Evolutionary conservation across 1,140 invertebrate species (phyloP).

Genomic region (Drosophila sucinea): DNA sequence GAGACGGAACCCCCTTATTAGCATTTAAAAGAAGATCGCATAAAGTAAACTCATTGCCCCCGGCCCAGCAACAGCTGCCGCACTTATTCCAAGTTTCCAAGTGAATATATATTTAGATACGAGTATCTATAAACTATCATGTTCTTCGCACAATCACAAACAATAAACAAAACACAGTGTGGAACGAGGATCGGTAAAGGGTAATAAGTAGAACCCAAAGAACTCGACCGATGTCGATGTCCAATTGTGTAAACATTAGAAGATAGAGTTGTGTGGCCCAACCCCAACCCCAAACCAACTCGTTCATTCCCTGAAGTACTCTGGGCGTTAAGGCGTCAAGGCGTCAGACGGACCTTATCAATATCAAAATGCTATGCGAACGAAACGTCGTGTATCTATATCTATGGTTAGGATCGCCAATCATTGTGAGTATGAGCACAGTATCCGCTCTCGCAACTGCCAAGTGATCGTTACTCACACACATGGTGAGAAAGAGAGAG

Average conservation of each 20-base stretch:
- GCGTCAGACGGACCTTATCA: constrained; percentile 35
- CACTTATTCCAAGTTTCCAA: constrained; percentile 10
- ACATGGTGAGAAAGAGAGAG: constrained; percentile 33
- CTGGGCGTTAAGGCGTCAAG: neutral
- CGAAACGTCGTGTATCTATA: constrained; percentile 13
- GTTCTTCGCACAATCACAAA: constrained; percentile 59
- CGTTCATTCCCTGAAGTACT: neutral
- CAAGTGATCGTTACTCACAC: constrained; percentile 15
- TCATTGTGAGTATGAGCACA: constrained; percentile 36
- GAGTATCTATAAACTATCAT: constrained; percentile 56
- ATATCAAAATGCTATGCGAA: constrained; percentile 7
- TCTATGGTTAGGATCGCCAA: constrained; percentile 45
- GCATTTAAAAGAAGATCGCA: neutral
- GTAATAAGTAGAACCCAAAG: neutral
- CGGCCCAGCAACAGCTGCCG: neutral
- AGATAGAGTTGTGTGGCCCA: constrained; percentile 32
- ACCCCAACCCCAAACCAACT: neutral
- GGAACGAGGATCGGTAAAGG: neutral
- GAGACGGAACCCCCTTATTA: constrained; percentile 6
- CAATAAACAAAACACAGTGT: constrained; percentile 37
- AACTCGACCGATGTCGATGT: constrained; percentile 18
- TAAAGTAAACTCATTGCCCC: neutral
- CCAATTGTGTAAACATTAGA: constrained; percentile 59
- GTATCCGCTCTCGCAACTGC: neutral
- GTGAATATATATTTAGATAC: constrained; percentile 47